These are phyloP conservation scores for Phenganax marumi DNA, from an alignment of 92 coral and sea anemone species.

Conservation along the genomic window DNA sequence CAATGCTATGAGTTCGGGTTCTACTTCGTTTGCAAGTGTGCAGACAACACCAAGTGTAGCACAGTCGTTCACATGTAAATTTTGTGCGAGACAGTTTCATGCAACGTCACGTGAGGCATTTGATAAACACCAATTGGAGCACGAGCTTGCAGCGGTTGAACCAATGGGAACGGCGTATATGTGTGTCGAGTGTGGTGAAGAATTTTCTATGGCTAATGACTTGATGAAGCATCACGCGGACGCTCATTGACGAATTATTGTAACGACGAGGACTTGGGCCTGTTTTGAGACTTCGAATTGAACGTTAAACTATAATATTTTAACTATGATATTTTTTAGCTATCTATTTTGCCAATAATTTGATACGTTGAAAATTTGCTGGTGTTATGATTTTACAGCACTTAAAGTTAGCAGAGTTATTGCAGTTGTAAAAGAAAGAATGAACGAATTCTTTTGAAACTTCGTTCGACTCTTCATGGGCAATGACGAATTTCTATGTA, in stretches of 20 bases:
- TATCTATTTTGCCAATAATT: no score
- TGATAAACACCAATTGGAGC: neutral
- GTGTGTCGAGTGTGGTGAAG: conserved; percentile 4
- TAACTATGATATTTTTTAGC: neutral
- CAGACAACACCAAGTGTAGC: neutral
- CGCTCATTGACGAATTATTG: neutral
- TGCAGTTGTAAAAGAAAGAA: no score
- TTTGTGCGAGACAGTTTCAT: neutral
- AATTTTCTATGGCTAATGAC: neutral
- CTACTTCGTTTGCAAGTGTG: neutral
- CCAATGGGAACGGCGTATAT: conserved; percentile 20
- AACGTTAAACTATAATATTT: neutral
- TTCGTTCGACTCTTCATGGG: no score
- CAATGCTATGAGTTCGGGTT: neutral
- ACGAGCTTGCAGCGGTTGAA: neutral
- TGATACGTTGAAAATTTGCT: no score
- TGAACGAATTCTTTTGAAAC: no score
- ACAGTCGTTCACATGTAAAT: neutral
- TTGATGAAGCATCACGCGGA: neutral
- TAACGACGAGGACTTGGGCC: no score
- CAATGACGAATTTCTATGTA: no score
- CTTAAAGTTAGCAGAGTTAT: no score
- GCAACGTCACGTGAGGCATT: conserved; percentile 7
- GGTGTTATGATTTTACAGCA: no score
- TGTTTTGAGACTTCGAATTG: neutral